Conservation (phyloP, 2,113 vertebrate species). For the Stegostoma tigrinum region DNA sequence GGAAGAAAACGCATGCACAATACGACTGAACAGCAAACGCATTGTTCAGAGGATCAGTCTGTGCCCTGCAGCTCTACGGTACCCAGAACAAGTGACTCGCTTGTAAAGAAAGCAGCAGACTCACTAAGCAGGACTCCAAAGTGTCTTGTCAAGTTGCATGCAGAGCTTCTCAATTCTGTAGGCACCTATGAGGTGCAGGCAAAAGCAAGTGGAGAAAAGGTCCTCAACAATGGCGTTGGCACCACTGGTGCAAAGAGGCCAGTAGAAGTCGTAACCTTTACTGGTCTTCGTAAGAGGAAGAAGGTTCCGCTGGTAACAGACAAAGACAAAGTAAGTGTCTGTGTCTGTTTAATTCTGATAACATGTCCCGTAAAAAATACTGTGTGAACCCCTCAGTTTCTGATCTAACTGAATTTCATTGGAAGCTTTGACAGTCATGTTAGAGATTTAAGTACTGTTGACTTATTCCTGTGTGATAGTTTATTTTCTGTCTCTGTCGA, state of each 20-base stretch:
- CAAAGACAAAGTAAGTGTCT: slow-evolving; percentile 43
- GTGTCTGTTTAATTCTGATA: background rate
- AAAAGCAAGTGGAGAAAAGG: background rate
- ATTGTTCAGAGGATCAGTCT: background rate
- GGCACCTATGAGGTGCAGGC: background rate
- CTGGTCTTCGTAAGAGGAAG: slow-evolving; percentile 59
- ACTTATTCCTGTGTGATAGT: background rate
- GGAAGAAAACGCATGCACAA: slow-evolving; percentile 34
- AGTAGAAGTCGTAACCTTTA: slow-evolving; percentile 66
- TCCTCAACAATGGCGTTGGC: background rate
- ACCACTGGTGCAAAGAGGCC: background rate
- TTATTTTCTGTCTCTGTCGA: background rate
- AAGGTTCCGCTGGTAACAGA: slow-evolving; percentile 39
- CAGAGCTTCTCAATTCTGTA: slow-evolving; percentile 41
- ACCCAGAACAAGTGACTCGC: background rate
- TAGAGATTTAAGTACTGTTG: background rate
- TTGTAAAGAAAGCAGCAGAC: background rate
- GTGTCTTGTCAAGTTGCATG: slow-evolving; percentile 48
- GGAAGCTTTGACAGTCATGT: background rate
- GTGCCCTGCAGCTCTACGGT: background rate
- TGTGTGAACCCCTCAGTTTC: background rate
- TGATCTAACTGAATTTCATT: background rate
- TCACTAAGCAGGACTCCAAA: background rate
- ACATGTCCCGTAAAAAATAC: background rate
- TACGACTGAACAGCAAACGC: background rate